Base-by-base conservation (phyloP, 1,140 invertebrate genomes). In the Armadillidium nasatum region DNA sequence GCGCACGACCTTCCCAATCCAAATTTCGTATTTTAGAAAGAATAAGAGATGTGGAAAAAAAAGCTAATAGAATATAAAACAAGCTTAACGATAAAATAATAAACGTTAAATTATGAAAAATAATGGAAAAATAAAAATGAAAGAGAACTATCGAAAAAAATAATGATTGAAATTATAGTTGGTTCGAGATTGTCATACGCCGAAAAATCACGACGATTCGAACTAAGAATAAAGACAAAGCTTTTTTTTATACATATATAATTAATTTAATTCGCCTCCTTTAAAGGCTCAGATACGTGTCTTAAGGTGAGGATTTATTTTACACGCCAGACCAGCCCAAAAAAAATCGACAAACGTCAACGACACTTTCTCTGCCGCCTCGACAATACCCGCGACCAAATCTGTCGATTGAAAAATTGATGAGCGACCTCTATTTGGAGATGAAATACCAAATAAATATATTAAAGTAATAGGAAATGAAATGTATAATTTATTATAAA, bases 251-350 rank as follows among this genome's bases (percentile, higher is more conserved):
- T 60, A 60, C 19, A 13, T 60, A 60, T 19, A 19, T 60, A 60
- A 60, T 60, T 60, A 60, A 60, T 60, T 60, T 60, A 60, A 60
- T 60, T 60, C 19, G 11, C 19, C 50, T 60, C 50, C 50, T 60
- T 60, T 60, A 15, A 60, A 60, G 50, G 50, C 50, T 13, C 50
- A 60, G 11, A 2, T 15, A 60, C 11, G 50, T 19, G 50, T 60
- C 50, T 60, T 60, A 19, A 60, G 50, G 50, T 60, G 50, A 60
- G 50, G 50, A 60, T 60, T 60, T 60, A 60, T 19, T 60, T 19
- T 60, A 19, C 11, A 60, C 50, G 11, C 11, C 50, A 19, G 19
- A 33, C 33, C 33, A 60, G 50, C 11, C 50, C 11, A 60, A 60
- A 15, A 13, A 60, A 60, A 60, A 19, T 60, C 11, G 7, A 60